Evolutionary conservation across 2,888 invertebrate genomes (phyloP).

Genomic region (Phlogophora meticulosa): DNA sequence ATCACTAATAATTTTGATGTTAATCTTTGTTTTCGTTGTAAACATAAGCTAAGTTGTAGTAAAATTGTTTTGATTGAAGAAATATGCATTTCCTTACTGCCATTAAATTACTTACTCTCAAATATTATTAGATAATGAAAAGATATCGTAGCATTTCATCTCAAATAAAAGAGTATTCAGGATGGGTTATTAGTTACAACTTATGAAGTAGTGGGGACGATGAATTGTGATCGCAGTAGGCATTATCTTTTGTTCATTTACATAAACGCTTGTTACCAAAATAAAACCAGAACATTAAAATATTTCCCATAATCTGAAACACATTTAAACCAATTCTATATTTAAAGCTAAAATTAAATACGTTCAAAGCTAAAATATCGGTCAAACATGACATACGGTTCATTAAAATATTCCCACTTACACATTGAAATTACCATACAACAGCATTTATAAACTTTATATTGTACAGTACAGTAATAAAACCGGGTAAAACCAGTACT

Average conservation of each 20-base stretch:
- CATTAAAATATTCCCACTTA: constrained; percentile 43
- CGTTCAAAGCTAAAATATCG: constrained; percentile 16
- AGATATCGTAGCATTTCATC: no score
- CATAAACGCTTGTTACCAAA: background rate
- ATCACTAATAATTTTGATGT: constrained; percentile 25
- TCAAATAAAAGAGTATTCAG: no score
- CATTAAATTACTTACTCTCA: no score
- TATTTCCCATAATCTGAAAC: constrained; percentile 7
- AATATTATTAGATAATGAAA: no score
- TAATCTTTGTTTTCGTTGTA: constrained; percentile 15
- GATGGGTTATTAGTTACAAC: background rate
- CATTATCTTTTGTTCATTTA: no score
- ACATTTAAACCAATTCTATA: constrained; percentile 18
- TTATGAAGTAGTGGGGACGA: no score
- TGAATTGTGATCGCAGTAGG: no score
- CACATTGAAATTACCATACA: constrained; percentile 30
- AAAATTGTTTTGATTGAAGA: background rate
- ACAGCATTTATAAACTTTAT: constrained; percentile 14
- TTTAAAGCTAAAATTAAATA: constrained; percentile 18
- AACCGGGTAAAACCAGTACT: constrained; percentile 6
- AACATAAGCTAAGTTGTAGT: background rate
- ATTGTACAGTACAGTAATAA: constrained; percentile 8
- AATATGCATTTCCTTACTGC: no score
- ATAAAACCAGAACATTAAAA: constrained; percentile 5
- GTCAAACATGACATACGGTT: constrained; percentile 21